Percentiles rank a stretch among this genome's conserved stretches.
Evolutionary conservation across 1,140 invertebrate genomes (phyloP).

Genomic region (Muscidifurax raptorellus): DNA sequence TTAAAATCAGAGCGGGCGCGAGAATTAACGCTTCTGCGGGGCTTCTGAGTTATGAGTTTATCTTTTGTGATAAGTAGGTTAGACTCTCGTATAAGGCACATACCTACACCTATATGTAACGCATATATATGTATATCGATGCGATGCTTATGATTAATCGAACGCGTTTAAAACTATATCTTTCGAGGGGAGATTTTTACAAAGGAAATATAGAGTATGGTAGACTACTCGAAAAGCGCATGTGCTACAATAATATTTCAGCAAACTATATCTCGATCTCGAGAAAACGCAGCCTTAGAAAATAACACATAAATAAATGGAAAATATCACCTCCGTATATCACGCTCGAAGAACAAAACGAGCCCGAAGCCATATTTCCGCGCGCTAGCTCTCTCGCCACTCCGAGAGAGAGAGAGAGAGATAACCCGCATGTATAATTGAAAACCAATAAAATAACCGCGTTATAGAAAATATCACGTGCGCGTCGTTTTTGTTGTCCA

Average conservation of each 20-base stretch:
- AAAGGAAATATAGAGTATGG: too few species aligned
- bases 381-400: too few species aligned
- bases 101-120: too few species aligned
- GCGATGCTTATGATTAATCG: too few species aligned
- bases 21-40: background rate
- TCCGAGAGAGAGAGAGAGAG: background rate
- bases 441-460: background rate
- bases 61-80: background rate
- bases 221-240: background rate
- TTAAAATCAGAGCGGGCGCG: background rate
- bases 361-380: too few species aligned
- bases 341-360: background rate
- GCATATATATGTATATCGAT: too few species aligned
- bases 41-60: background rate
- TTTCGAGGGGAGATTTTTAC: too few species aligned
- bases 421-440: slow-evolving; percentile 1
- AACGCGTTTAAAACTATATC: too few species aligned
- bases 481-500: background rate
- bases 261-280: background rate
- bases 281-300: too few species aligned
- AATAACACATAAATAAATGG: background rate
- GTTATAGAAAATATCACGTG: background rate
- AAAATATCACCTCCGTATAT: background rate
- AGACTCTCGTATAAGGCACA: background rate
- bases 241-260: background rate